Conservation (phyloP, 2,888 invertebrate genomes). For the Drosophila rubida region DNA sequence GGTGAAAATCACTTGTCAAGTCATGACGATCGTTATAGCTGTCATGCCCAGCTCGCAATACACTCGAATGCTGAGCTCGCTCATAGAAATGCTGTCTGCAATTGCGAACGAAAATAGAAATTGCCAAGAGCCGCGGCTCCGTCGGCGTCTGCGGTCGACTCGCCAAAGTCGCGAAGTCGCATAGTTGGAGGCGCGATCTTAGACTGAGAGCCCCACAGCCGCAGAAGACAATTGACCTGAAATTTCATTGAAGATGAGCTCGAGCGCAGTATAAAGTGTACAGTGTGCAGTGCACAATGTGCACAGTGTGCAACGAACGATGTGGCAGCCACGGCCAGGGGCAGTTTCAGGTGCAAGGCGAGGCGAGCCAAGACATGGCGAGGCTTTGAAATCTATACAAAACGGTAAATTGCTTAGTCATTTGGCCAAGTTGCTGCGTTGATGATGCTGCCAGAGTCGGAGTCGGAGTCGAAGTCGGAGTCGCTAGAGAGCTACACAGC, state of each 20-base stretch:
- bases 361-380: conserved; percentile 11
- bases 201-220: conserved; percentile 52
- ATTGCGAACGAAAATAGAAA: conserved; percentile 68
- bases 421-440: conserved; percentile 60
- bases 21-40: too few relatives aligned
- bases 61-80: neutral
- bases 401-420: conserved; percentile 81
- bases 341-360: conserved; percentile 31
- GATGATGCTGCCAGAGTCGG: conserved; percentile 42
- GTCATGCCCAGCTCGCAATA: neutral
- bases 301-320: conserved; percentile 8
- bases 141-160: conserved; percentile 22
- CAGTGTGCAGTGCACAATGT: conserved; percentile 7
- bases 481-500: conserved; percentile 13
- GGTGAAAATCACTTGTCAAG: too few relatives aligned
- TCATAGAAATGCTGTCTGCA: conserved; percentile 35
- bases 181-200: conserved; percentile 40
- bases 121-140: conserved; percentile 52
- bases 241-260: conserved; percentile 78
- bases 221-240: conserved; percentile 79
- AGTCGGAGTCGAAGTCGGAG: conserved; percentile 6
- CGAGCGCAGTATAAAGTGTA: conserved; percentile 12
- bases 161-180: conserved; percentile 6
- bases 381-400: conserved; percentile 66
- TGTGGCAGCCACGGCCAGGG: conserved; percentile 30